phyloP scores from a whole-genome alignment of 2,113 vertebrate species.

The Chaetorhynchus papuensis region DNA sequence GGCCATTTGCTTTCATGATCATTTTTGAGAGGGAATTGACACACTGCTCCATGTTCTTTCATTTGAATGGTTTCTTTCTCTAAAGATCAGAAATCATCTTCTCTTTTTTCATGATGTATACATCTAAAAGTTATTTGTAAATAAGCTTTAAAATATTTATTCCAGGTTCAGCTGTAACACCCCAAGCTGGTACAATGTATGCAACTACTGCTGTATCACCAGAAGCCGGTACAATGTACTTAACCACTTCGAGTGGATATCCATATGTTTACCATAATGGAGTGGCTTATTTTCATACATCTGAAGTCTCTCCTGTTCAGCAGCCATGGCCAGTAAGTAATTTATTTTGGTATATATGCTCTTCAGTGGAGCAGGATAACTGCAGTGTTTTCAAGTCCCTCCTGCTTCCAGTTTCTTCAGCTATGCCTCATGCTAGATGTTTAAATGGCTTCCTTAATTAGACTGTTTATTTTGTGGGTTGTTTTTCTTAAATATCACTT shows the following conservation, averaged over 20 bases:
- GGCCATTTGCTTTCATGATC: neutral
- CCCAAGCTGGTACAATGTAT: constrained; percentile 74
- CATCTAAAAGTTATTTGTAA: neutral
- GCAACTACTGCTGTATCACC: constrained; percentile 67
- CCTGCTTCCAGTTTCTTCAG: neutral
- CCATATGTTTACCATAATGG: constrained; percentile 87
- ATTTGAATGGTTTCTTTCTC: neutral
- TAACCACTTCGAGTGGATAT: constrained; percentile 82
- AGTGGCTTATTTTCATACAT: constrained; percentile 83
- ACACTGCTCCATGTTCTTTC: neutral
- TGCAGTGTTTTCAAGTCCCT: neutral
- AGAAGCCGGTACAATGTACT: constrained; percentile 74
- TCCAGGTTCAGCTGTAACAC: constrained; percentile 65
- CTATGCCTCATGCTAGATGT: neutral
- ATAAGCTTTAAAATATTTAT: neutral
- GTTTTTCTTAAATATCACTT: neutral
- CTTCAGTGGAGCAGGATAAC: neutral
- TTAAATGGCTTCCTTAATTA: neutral
- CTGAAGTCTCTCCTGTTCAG: constrained; percentile 65
- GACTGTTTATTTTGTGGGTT: neutral
- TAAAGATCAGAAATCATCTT: neutral
- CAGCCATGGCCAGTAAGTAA: constrained; percentile 82
- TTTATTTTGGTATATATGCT: neutral
- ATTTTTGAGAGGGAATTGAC: neutral
- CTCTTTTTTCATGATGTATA: neutral